Base-by-base conservation (phyloP, 2,113 vertebrate species). In the Lutjanus erythropterus region DNA sequence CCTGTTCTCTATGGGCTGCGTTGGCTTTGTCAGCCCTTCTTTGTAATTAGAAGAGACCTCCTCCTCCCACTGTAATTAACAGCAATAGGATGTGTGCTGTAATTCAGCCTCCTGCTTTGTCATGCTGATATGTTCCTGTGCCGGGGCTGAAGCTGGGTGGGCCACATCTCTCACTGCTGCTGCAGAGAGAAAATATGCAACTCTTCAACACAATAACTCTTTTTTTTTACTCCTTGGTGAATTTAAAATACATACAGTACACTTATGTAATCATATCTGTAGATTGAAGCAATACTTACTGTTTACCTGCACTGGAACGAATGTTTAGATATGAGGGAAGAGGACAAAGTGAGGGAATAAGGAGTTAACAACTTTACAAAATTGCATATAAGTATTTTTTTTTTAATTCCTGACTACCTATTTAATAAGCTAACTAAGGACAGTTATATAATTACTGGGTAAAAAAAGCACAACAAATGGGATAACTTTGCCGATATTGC, bases 41-140 rank as follows among this genome's bases (percentile, higher is more conserved):
- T 85, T 90, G 86, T 91, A 92, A 94, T 94, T 92, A 93, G 69
- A 86, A 84, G 66, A 81, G 85, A 87, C 87, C 83, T 78, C 80
- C 82, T 81, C 71, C 86, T 87, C 76, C 72, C 76, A 53, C 78
- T 80, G 77, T 91, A 92, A 93, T 92, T 91, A 92, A 87, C 89
- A 89, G 78, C 69, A 83, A 86, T 75, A 77, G 84, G 82, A 87
- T 81, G 86, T 86, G 75, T 90, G 77, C 68, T 78, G 84, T 88
- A 83, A 87, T 81, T 85, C 79, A 78, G 66, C 83, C 85, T 78
- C 84, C 77, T 67, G 85, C 81, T 86, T 89, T 77, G 82, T 90
- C 80, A 85, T 86, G 87, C 71, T 83, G 83, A 87, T 88, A 52
- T 68, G 76, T 70, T 76, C 21, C 53, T 65, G 81, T 73, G 78